A percentile compares a stretch with the other conserved stretches of the same genome.
Conservation (phyloP, 2,888 invertebrate genomes). For the Strigamia transsilvanica region DNA sequence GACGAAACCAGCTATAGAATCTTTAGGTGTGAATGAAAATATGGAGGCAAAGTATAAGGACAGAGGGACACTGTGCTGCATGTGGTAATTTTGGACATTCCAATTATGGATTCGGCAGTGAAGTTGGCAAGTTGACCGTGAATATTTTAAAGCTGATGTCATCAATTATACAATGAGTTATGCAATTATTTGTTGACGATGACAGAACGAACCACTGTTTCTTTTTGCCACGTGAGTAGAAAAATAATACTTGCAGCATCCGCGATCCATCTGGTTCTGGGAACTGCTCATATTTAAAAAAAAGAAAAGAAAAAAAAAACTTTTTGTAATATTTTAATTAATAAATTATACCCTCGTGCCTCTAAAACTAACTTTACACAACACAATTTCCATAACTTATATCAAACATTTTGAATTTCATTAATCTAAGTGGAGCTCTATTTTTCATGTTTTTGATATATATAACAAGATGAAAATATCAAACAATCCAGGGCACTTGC, state of each 20-base stretch:
- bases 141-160: constrained; percentile 16
- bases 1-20: neutral
- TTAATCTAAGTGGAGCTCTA: neutral
- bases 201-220: neutral
- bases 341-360: neutral
- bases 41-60: constrained; percentile 5
- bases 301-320: too few species aligned
- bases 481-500: neutral
- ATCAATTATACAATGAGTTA: constrained; percentile 14
- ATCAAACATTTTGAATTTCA: neutral
- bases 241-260: neutral
- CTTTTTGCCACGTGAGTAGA: neutral
- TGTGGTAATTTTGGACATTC: constrained; percentile 24
- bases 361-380: too few species aligned
- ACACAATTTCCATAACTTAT: too few species aligned
- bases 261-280: neutral
- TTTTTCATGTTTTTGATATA: neutral
- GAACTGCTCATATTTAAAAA: neutral
- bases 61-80: constrained; percentile 30
- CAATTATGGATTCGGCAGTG: constrained; percentile 25
- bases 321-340: neutral
- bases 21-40: neutral
- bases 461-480: neutral
- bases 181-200: neutral
- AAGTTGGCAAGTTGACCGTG: constrained; percentile 16